Evolutionary conservation across 2,113 vertebrate species (phyloP), one percentile per base, ranked within the genome.

Genomic region (Sebastes fasciatus): DNA sequence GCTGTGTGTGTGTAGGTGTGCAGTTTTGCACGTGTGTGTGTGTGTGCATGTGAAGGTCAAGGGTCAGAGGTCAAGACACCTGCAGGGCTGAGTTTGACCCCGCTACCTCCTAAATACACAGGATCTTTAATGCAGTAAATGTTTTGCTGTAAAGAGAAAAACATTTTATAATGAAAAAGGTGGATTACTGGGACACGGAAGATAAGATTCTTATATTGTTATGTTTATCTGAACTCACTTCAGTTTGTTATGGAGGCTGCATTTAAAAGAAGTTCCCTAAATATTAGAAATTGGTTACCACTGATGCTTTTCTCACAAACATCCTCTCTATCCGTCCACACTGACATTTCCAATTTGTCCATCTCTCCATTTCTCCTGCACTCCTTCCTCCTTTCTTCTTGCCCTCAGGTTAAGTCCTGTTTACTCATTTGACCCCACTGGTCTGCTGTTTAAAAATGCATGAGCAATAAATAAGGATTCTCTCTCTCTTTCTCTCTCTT

Each of bases 381-480:
- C 23, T 43, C n/a, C 17, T 55, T 67, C 62, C n/a, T 77, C 45
- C 51, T 85, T 62, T 82, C 43, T 63, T 85, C 83, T 85, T 81
- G 54, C 91, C 90, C 82, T 88, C 77, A 65, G 92, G 88, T 91
- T 86, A 92, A 90, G 79, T 87, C 85, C 75, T 66, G 88, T 92
- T 93, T 91, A 93, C 91, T 93, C 91, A 86, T 92, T 94, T 94
- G 91, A 94, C 93, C 93, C 57, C 52, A 3, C 60, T 79, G 89
- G 45, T 90, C 85, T 42, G 54, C 86, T 89, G 80, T 87, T 94
- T 93, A 93, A 94, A 93, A 93, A 93, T 94, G 84, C 91, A 94
- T 94, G 92, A 89, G 88, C 88, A 92, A 90, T 94, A 93, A 94
- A 94, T 91, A 91, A 86, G 86, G 87, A 93, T 84, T 73, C 76